These are phyloP conservation scores for Aphelinus certus DNA, from an alignment of 1,140 invertebrate genomes.

Conservation along the genomic window DNA sequence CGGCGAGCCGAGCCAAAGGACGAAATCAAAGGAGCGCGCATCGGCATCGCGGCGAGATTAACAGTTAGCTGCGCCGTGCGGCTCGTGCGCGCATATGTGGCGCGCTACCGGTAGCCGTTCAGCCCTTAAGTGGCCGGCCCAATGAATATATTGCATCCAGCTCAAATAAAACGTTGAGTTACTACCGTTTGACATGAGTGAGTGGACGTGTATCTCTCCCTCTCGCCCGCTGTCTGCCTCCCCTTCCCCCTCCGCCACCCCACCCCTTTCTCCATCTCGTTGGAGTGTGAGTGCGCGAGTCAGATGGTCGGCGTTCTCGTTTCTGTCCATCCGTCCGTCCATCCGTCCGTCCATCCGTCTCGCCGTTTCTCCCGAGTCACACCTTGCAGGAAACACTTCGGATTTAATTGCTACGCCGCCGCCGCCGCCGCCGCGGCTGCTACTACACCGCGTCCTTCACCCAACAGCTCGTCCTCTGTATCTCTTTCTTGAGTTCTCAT, in stretches of 20 bases:
- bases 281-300: slow-evolving; percentile 45
- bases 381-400: slow-evolving; percentile 64
- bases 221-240: background rate
- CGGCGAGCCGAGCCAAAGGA: too few species aligned
- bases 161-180: slow-evolving; percentile 59
- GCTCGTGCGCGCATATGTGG: slow-evolving; percentile 2
- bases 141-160: slow-evolving; percentile 55
- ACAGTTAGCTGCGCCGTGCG: slow-evolving; percentile 11
- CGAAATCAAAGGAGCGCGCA: too few species aligned
- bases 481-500: slow-evolving; percentile 23
- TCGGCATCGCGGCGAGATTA: slow-evolving; percentile 20
- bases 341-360: slow-evolving; percentile 39
- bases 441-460: background rate
- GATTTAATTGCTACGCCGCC: slow-evolving; percentile 57
- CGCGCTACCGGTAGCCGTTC: background rate
- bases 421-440: background rate
- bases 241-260: background rate
- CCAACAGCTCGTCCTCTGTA: slow-evolving; percentile 16
- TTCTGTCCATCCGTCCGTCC: slow-evolving; percentile 20
- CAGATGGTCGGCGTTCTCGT: slow-evolving; percentile 60
- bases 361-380: slow-evolving; percentile 56
- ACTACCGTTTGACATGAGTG: slow-evolving; percentile 56
- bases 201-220: slow-evolving; percentile 44
- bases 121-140: slow-evolving; percentile 44
- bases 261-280: background rate